Evolutionary conservation across 2,888 invertebrate species (phyloP), one percentile per base, ranked within the genome.

Genomic region (Agrilus biguttatus): DNA sequence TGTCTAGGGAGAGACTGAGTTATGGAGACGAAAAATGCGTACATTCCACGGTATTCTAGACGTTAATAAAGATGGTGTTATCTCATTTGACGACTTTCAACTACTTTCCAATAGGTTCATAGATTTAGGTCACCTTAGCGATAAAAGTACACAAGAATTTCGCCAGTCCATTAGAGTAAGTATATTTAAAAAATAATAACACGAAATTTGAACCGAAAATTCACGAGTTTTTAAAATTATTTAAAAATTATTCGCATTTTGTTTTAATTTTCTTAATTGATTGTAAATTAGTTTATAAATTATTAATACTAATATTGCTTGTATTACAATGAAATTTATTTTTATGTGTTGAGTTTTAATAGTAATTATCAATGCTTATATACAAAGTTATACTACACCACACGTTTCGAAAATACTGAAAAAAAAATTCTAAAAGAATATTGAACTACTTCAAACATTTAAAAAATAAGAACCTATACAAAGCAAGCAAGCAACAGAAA

Each of bases 11-110:
- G 66, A 70, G 53, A 69, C 71, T 2, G 75, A 78, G 45, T 87
- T 88, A 61, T 88, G 87, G 87, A 74, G 85, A 28, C 74, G 82
- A 56, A 88, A 88, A 69, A 87, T 89, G 80, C 78, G 86, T 32
- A 87, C 87, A 0, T 75, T 88, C 43, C 88, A 89, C 66, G 78
- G 78, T 52, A 79, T 87, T 47, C 66, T 89, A 50, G 88, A 89
- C 61, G 76, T 89, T 1, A 87, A 89, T 67, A 86, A 84, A 59
- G 88, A 89, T 55, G 87, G 88, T 0, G 79, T 88, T 49, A 78
- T 88, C 55, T 84, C 86, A 1, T 86, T 73, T 62, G 85, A 86
- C 55, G 88, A 89, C 62, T 86, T 85, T 65, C 71, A 73, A 58
- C 71, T 87, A 37, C 68, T 88, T 52, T 78, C 77, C 0, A 77